A percentile compares a stretch with the other conserved stretches of the same genome.
Conservation (phyloP, 2,888 invertebrate genomes). For the Axea sp. region DNA sequence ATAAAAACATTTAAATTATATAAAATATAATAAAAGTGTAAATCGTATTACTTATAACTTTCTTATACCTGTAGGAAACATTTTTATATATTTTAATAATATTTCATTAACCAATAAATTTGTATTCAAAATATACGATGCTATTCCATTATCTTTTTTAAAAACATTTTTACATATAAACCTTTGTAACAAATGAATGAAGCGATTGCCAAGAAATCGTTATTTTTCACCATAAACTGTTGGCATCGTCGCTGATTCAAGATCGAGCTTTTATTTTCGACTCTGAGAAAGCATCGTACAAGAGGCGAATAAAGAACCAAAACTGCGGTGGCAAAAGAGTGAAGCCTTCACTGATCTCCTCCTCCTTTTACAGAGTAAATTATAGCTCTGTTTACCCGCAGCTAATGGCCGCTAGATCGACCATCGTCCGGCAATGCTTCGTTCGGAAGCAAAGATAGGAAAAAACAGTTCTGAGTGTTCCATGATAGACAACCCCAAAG, state of each 20-base stretch:
- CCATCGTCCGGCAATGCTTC: constrained; percentile 69
- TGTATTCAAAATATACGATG: too few species aligned
- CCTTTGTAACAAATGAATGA: constrained; percentile 19
- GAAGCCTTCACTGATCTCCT: constrained; percentile 70
- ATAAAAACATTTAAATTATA: too few species aligned
- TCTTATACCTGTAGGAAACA: too few species aligned
- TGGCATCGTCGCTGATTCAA: constrained; percentile 59
- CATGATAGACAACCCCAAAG: constrained; percentile 59
- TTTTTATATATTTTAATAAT: too few species aligned
- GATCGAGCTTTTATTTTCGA: constrained; percentile 60
- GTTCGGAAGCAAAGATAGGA: constrained; percentile 55
- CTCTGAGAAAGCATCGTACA: constrained; percentile 60
- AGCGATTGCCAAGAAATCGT: constrained; percentile 38
- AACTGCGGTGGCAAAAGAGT: constrained; percentile 74
- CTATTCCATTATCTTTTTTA: too few species aligned
- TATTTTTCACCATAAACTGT: constrained; percentile 54
- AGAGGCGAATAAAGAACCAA: constrained; percentile 71
- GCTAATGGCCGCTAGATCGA: constrained; percentile 78
- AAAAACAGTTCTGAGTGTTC: constrained; percentile 60
- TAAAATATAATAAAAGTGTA: too few species aligned
- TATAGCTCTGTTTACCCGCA: constrained; percentile 78
- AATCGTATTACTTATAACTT: too few species aligned
- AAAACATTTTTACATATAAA: constrained; percentile 15
- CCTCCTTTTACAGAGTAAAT: constrained; percentile 73
- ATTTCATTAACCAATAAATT: too few species aligned